These are phyloP conservation scores for Myrmecobius fasciatus DNA, from an alignment of 2,113 vertebrate species.

Conservation along the genomic window DNA sequence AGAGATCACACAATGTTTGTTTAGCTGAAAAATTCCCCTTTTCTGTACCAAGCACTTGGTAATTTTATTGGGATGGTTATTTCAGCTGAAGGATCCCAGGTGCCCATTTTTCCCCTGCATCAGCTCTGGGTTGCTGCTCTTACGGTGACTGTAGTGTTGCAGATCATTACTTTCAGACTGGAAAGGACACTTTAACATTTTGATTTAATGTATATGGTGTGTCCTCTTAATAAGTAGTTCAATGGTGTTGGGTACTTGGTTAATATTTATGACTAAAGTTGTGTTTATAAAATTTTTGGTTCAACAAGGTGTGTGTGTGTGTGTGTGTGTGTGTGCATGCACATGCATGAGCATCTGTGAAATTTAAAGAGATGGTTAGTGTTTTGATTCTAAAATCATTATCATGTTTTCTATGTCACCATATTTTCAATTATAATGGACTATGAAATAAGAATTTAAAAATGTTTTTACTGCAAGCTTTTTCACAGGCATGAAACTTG, in stretches of 20 bases:
- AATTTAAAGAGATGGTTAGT: conserved; percentile 74
- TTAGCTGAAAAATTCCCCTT: conserved; percentile 30
- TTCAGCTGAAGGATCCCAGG: conserved; percentile 10
- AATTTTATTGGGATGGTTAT: conserved; percentile 25
- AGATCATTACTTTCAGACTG: conserved; percentile 54
- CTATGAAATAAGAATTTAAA: conserved; percentile 61
- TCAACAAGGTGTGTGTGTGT: conserved; percentile 33
- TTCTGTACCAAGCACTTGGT: conserved; percentile 7
- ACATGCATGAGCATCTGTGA: conserved; percentile 31
- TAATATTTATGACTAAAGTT: conserved; percentile 72
- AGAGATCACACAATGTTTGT: conserved; percentile 18
- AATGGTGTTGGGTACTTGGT: conserved; percentile 69
- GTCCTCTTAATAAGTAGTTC: conserved; percentile 57
- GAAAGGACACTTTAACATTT: conserved; percentile 53
- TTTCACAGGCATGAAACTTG: background rate
- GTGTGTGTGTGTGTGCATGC: too few species aligned
- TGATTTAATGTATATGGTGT: conserved; percentile 56
- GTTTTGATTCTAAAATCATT: conserved; percentile 76
- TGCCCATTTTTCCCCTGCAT: conserved; percentile 1
- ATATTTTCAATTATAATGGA: conserved; percentile 76
- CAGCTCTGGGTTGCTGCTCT: background rate
- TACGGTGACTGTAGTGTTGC: conserved; percentile 4
- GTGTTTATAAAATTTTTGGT: conserved; percentile 76
- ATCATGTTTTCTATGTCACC: conserved; percentile 67
- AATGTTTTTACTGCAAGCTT: conserved; percentile 31